phyloP scores from a whole-genome alignment of 2,113 vertebrate species.

The Oreochromis aureus region DNA sequence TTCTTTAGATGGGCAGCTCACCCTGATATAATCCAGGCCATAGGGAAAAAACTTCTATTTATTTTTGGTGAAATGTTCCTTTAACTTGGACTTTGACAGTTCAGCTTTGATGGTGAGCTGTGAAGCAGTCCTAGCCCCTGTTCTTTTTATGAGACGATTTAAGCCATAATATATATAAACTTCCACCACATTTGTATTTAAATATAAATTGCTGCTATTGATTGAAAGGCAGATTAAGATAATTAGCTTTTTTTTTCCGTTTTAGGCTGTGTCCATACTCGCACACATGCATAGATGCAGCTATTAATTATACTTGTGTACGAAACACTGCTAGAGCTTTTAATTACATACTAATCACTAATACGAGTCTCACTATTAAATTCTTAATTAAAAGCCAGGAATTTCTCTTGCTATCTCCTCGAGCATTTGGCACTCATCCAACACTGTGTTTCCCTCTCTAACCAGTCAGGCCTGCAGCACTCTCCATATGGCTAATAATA shows the following conservation, averaged over 20 bases:
- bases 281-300: background rate
- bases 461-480: conserved; percentile 48
- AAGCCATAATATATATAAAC: background rate
- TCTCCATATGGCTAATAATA: conserved; percentile 68
- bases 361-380: conserved; percentile 60
- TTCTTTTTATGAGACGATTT: background rate
- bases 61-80: background rate
- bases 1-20: background rate
- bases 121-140: background rate
- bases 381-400: conserved; percentile 66
- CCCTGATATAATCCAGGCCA: background rate
- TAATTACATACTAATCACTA: conserved; percentile 69
- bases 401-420: conserved; percentile 58
- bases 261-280: background rate
- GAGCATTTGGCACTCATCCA: conserved; percentile 60
- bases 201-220: background rate
- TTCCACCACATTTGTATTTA: background rate
- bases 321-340: conserved; percentile 50
- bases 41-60: accelerated
- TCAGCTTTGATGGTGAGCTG: background rate
- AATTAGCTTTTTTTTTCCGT: background rate
- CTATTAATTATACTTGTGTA: conserved; percentile 51
- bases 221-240: background rate
- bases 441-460: conserved; percentile 31
- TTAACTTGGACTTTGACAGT: background rate